Percentiles rank a stretch among this genome's conserved stretches.
These are phyloP conservation scores for Stegodyphus dumicola DNA, from an alignment of 1,140 invertebrate genomes.

Conservation along the genomic window DNA sequence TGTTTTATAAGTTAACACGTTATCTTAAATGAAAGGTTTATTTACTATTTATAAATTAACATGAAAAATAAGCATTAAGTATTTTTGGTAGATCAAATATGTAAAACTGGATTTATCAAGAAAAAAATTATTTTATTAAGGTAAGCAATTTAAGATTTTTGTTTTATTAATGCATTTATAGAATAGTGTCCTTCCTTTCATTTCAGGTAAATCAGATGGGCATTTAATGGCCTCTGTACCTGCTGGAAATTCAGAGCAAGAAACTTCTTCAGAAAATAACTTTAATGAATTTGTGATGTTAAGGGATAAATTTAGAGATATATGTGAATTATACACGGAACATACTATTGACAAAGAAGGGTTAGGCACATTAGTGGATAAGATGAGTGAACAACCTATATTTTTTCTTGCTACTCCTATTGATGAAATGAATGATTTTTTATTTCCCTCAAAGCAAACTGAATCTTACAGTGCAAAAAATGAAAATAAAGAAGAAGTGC, in stretches of 20 bases:
- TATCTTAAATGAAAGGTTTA: too few relatives aligned
- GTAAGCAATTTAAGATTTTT: too few relatives aligned
- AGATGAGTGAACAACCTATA: constrained; percentile 74
- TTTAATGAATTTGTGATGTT: constrained; percentile 31
- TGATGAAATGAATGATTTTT: constrained; percentile 73
- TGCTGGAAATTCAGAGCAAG: background rate
- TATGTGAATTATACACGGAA: constrained; percentile 76
- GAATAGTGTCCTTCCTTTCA: background rate
- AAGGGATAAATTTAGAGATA: constrained; percentile 71
- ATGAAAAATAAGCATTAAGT: too few relatives aligned
- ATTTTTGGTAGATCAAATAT: too few relatives aligned
- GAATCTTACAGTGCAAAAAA: background rate
- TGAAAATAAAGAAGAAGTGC: background rate
- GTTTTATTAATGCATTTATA: too few relatives aligned
- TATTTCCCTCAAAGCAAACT: constrained; percentile 26
- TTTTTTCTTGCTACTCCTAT: constrained; percentile 76
- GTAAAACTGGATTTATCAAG: too few relatives aligned
- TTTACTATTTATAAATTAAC: too few relatives aligned
- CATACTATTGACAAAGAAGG: constrained; percentile 74
- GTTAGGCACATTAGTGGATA: constrained; percentile 72
- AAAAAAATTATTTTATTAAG: too few relatives aligned
- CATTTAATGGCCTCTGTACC: background rate
- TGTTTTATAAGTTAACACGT: too few relatives aligned
- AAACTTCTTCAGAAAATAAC: background rate
- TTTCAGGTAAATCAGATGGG: background rate